phyloP scores from a whole-genome alignment of 2,113 vertebrate genomes.

The Condylura cristata region DNA sequence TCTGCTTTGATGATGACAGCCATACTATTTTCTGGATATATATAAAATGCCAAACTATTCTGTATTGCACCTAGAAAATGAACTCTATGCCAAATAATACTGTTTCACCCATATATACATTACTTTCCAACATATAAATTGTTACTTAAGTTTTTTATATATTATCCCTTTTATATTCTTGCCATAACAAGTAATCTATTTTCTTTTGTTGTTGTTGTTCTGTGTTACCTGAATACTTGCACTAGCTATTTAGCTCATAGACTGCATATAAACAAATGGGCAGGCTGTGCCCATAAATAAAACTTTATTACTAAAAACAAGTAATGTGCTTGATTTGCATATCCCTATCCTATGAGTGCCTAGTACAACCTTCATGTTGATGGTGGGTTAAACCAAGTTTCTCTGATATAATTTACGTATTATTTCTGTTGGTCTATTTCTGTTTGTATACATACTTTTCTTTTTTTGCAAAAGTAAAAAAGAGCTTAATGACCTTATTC shows the following conservation, averaged over 20 bases:
- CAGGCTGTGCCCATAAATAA: conserved; percentile 21
- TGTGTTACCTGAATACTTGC: conserved; percentile 26
- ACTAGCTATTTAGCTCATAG: neutral
- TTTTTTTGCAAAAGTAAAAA: neutral
- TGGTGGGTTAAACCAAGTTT: neutral
- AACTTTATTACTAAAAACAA: conserved; percentile 57
- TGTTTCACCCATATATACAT: neutral
- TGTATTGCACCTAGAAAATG: conserved; percentile 20
- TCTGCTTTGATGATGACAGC: neutral
- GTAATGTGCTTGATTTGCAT: neutral
- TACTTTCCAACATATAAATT: neutral
- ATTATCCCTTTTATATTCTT: neutral
- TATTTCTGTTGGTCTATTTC: conserved; percentile 34
- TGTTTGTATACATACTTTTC: conserved; percentile 15
- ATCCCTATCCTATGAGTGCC: neutral
- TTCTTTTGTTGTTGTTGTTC: neutral
- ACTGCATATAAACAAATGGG: neutral
- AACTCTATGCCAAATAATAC: neutral
- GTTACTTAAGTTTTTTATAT: neutral
- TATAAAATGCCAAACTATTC: neutral
- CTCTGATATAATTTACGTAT: conserved; percentile 19
- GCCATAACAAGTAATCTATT: neutral
- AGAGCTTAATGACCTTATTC: neutral
- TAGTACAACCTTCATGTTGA: neutral
- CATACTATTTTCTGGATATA: neutral